Base-by-base conservation (phyloP, 2,888 invertebrate genomes). In the Thecophora atra region DNA sequence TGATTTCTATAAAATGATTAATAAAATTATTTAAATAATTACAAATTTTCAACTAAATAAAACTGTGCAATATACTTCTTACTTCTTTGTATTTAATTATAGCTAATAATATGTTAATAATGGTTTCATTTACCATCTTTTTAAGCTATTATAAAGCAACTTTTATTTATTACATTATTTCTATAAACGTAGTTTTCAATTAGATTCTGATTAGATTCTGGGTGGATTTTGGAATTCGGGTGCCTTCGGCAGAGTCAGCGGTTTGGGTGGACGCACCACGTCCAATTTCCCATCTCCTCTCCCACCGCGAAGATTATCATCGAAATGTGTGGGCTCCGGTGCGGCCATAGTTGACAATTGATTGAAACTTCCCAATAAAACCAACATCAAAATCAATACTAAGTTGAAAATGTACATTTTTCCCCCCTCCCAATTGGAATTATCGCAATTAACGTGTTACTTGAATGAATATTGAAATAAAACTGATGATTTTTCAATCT, bases 391-490 rank as follows among this genome's bases (percentile, higher is more conserved):
- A n/a, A 63, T 52, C 17, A 52, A 21, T 17, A 52, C 51, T 24
- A 70, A 11, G 17, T 63, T 70, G 6, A 70, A 51, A 26, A 54
- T 56, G 52, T 52, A 2, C 70, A 70, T 70, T 5, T 24, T 24
- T 6, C 8, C 42, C 15, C 15, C 7, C 13, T 19, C 56, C 56
- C 21, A 47, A 24, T 65, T 47, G 21, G 4, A 44, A 24, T 64
- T 58, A 26, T 28, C n/a, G n/a, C 7, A 1, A 26, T 30, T 30
- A 6, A 60, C 30, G 30, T 30, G 37, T 3, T 11, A 60, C 6
- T 60, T 37, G 37, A 37, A 37, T 37, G 37, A 37, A 37, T 37
- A 37, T 11, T 37, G 37, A 8, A 37, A 37, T 37, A 11, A 37
- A 37, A 37, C 2, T 37, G 37, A 37, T 37, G 37, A 37, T 37